Conservation (phyloP, 1,140 invertebrate species). For the Panulirus ornatus region DNA sequence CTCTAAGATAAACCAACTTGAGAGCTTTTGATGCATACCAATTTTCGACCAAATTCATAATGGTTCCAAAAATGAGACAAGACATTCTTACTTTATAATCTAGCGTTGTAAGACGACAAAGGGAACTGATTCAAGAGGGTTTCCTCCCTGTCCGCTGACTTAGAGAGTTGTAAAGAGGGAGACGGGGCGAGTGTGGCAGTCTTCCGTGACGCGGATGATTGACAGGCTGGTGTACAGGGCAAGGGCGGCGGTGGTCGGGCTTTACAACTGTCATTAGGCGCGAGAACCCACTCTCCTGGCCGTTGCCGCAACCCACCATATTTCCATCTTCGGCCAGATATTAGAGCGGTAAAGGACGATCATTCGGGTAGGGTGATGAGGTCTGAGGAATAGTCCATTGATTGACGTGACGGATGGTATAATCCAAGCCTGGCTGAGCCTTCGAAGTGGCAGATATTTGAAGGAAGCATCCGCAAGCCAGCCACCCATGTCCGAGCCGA, state of each 20-base stretch:
- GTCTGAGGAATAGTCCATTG: background rate
- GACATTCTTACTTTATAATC: constrained; percentile 16
- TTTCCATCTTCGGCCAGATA: background rate
- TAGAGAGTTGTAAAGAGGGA: constrained; percentile 33
- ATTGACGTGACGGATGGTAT: background rate
- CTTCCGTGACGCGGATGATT: constrained; percentile 60
- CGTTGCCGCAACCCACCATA: constrained; percentile 34
- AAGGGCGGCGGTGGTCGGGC: constrained; percentile 40
- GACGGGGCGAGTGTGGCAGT: constrained; percentile 25
- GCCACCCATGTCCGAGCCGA: constrained; percentile 1
- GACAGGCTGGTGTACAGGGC: constrained; percentile 53
- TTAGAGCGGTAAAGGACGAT: background rate
- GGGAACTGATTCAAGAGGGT: constrained; percentile 21
- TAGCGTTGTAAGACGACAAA: constrained; percentile 15
- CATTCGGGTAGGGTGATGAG: background rate
- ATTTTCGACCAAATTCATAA: too few relatives aligned
- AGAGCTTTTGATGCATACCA: too few relatives aligned
- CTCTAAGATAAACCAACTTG: too few relatives aligned
- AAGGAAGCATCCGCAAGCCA: background rate
- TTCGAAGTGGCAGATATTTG: background rate
- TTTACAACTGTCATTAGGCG: constrained; percentile 57
- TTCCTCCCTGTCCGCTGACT: background rate
- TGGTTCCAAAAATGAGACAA: too few relatives aligned
- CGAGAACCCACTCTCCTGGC: background rate
- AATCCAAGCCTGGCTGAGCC: background rate